These are phyloP conservation scores for Alloscopus bannaensis DNA, from an alignment of 2,888 invertebrate species.

Conservation along the genomic window DNA sequence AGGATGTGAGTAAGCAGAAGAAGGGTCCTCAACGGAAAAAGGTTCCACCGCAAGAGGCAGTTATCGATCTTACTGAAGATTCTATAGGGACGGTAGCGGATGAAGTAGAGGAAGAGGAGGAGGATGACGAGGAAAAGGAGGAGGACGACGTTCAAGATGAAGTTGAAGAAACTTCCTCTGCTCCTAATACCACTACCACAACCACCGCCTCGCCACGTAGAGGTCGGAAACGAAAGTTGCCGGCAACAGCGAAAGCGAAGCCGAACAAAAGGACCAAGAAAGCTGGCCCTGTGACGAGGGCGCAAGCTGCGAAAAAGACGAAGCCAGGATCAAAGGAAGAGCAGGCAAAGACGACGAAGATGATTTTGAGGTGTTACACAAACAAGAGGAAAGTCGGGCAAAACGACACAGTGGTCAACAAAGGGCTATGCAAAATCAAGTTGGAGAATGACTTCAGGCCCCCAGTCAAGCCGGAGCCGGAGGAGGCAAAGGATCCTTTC, in stretches of 20 bases:
- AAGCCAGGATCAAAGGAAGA: conserved; percentile 16
- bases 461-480: conserved; percentile 36
- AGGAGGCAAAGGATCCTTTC: conserved; percentile 33
- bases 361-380: conserved; percentile 23
- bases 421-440: conserved; percentile 58
- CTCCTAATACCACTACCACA: neutral
- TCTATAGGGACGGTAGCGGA: no score
- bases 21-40: neutral
- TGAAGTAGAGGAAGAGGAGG: neutral
- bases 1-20: conserved; percentile 22
- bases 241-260: conserved; percentile 18
- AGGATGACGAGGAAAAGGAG: conserved; percentile 10
- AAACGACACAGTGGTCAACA: conserved; percentile 44
- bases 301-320: conserved; percentile 52
- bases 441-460: conserved; percentile 42
- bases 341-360: conserved; percentile 21
- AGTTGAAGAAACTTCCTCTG: conserved; percentile 9
- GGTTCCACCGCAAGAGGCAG: neutral
- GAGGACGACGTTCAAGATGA: no score
- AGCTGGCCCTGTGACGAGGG: conserved; percentile 59
- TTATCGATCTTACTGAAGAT: no score
- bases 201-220: neutral
- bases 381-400: neutral
- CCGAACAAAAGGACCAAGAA: conserved; percentile 52
- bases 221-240: conserved; percentile 52